Base-by-base conservation (phyloP, 2,888 invertebrate genomes). In the Drosophila melanocephala region DNA sequence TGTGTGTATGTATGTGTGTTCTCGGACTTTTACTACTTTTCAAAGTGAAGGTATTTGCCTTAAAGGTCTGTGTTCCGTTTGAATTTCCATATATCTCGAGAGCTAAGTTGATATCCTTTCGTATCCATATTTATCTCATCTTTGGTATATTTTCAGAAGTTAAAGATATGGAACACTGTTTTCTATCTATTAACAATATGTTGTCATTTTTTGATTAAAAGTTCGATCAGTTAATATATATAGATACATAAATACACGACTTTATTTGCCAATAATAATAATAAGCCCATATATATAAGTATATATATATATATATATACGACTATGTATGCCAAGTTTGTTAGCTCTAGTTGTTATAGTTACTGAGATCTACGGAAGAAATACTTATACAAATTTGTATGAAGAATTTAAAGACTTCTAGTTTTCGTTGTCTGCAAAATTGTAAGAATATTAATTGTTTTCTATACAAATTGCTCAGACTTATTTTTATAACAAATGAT, bases 1-100 rank as follows among this genome's bases (percentile, higher is more conserved):
- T 50, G 32, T 37, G 64, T 28, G 62, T 55, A n/a, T 56, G 63
- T 50, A 42, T 35, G 35, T 52, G n/a, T 14, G 5, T 22, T 7
- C 14, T 7, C 0, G 1, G n/a, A 30, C 30, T 52, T 19, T 28
- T 10, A 16, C 19, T 19, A 10, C 10, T 5, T 28, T 5, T 7
- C 14, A 47, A 47, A 47, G 6, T n/a, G 19, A 42, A 42, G n/a
- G 14, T 26, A 26, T 26, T 26, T 26, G 1, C 1, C 26, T 1
- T 26, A 1, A 1, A 1, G 26, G 26, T 26, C 26, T 26, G 26
- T 16, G 12, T 12, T 22, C 28, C 28, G 5, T 28, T 28, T 28
- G 28, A 28, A 28, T 5, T 5, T 5, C 28, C 5, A 28, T 3
- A 28, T 28, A 3, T 28, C 3, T 28, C 28, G 28, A 28, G 2